These are phyloP conservation scores for Hyposmocoma kahamanoa DNA, from an alignment of 1,140 invertebrate genomes.

Conservation along the genomic window DNA sequence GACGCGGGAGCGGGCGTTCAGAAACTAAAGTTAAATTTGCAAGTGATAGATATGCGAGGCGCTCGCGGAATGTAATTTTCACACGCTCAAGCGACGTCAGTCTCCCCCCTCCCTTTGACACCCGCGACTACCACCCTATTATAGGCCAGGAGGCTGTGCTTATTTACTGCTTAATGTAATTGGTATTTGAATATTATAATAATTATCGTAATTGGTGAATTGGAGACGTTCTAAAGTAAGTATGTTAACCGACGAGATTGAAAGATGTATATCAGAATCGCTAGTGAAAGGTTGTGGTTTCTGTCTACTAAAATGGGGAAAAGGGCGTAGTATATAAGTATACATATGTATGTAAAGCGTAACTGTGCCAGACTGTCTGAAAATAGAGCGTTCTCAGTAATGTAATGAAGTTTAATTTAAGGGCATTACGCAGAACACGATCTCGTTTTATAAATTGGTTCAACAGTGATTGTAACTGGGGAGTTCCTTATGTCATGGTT, in stretches of 20 bases:
- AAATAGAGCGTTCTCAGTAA: no score
- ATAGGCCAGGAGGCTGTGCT: not conserved
- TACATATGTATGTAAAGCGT: no score
- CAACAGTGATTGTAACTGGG: no score
- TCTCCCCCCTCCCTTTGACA: conserved; percentile 11
- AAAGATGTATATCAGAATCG: not conserved
- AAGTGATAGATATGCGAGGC: conserved; percentile 74
- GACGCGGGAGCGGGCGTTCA: conserved; percentile 15
- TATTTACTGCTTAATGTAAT: not conserved
- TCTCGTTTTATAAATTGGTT: no score
- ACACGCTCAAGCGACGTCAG: conserved; percentile 61
- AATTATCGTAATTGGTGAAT: not conserved
- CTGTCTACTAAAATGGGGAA: no score
- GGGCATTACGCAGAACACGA: no score
- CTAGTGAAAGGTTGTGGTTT: no score
- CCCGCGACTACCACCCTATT: not conserved
- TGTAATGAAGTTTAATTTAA: no score
- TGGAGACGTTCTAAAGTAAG: not conserved
- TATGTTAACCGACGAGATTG: not conserved
- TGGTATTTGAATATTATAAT: not conserved
- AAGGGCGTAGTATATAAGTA: no score
- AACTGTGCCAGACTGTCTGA: no score
- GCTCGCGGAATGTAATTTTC: conserved; percentile 74
- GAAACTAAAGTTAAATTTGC: conserved; percentile 74
- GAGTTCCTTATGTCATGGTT: no score